Conservation (phyloP, 2,888 invertebrate genomes). For the Rhagophthalmus giganteus region DNA sequence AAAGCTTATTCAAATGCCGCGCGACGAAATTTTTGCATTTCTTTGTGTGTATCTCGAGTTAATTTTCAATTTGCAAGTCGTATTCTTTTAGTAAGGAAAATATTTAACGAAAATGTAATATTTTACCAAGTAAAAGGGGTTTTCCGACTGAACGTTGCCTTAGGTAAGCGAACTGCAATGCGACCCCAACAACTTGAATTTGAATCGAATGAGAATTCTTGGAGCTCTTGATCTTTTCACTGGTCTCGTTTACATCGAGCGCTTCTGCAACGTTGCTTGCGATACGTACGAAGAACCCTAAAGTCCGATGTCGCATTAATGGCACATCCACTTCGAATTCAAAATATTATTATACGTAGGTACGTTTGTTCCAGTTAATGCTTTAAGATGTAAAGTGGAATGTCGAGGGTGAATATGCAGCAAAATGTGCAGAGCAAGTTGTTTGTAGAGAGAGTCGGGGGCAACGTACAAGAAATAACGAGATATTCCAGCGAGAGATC, state of each 20-base stretch:
- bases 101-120: slow-evolving; percentile 5
- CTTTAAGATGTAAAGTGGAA: slow-evolving; percentile 8
- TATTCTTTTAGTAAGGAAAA: slow-evolving; percentile 1
- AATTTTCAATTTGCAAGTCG: slow-evolving; percentile 12
- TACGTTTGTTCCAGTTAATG: slow-evolving; percentile 4
- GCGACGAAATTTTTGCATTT: slow-evolving; percentile 1
- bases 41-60: slow-evolving; percentile 2
- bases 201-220: slow-evolving; percentile 45
- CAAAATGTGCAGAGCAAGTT: slow-evolving; percentile 12
- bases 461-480: slow-evolving; percentile 18
- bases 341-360: slow-evolving; percentile 7
- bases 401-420: slow-evolving; percentile 8
- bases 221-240: slow-evolving; percentile 45
- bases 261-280: slow-evolving; percentile 28
- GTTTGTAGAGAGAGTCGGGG: not conserved
- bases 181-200: slow-evolving; percentile 40
- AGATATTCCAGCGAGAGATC: slow-evolving; percentile 21
- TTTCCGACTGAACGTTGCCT: slow-evolving; percentile 18
- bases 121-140: slow-evolving; percentile 3
- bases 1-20: slow-evolving; percentile 3
- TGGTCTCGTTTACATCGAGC: slow-evolving; percentile 44
- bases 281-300: slow-evolving; percentile 37
- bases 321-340: slow-evolving; percentile 21
- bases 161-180: slow-evolving; percentile 34
- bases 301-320: slow-evolving; percentile 25